Percentiles rank a stretch among this genome's conserved stretches.
These are phyloP conservation scores for Dolichomitus sp. DNA, from an alignment of 2,888 invertebrate species.

Conservation along the genomic window DNA sequence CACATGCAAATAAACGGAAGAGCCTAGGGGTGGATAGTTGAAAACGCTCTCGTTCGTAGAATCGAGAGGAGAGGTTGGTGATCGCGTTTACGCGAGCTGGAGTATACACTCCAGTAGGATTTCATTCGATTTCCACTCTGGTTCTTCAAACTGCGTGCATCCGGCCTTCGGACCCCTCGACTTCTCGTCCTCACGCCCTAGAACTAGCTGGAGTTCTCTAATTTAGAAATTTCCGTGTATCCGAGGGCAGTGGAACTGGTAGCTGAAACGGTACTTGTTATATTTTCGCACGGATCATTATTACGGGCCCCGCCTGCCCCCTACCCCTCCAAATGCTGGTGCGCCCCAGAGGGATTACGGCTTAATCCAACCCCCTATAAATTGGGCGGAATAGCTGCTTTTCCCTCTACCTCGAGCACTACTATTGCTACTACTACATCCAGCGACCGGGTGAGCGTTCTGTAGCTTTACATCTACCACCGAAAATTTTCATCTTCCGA, in stretches of 20 bases:
- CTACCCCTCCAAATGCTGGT: slow-evolving; percentile 47
- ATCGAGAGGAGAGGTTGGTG: neutral
- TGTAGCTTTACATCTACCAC: slow-evolving; percentile 13
- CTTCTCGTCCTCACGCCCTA: slow-evolving; percentile 9
- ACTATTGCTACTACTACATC: neutral
- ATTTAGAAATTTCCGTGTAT: slow-evolving; percentile 74
- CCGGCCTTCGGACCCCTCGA: neutral
- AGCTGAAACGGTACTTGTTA: slow-evolving; percentile 70
- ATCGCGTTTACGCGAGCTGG: slow-evolving; percentile 19
- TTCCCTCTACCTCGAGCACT: slow-evolving; percentile 3
- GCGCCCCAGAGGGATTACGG: slow-evolving; percentile 76
- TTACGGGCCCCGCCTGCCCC: slow-evolving; percentile 71
- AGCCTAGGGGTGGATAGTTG: neutral
- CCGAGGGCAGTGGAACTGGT: slow-evolving; percentile 38
- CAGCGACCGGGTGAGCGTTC: neutral
- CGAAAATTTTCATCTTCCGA: slow-evolving; percentile 38
- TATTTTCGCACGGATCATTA: slow-evolving; percentile 80
- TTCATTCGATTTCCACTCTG: slow-evolving; percentile 33
- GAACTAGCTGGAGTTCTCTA: slow-evolving; percentile 71
- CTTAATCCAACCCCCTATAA: slow-evolving; percentile 79
- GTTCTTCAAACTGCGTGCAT: neutral
- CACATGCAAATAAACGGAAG: slow-evolving; percentile 8
- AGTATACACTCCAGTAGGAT: slow-evolving; percentile 1
- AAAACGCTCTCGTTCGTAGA: slow-evolving; percentile 11
- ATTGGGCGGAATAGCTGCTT: slow-evolving; percentile 77